These are phyloP conservation scores for rat (Rattus norvegicus) DNA, from an alignment of 2,113 vertebrate species.

Conservation along the genomic window DNA sequence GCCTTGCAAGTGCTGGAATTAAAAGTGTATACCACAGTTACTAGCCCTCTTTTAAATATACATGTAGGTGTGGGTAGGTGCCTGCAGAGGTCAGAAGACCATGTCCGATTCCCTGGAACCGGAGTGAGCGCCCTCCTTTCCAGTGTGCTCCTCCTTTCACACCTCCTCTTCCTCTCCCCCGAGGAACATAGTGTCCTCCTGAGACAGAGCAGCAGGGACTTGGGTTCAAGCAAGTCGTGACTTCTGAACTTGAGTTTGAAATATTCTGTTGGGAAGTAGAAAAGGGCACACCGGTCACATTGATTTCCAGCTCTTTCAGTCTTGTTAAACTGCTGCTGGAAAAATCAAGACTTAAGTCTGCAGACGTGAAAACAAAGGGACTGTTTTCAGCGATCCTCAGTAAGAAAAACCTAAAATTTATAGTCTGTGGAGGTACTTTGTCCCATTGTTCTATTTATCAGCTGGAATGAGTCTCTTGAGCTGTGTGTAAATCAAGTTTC, in stretches of 20 bases:
- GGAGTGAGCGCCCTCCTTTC: not conserved
- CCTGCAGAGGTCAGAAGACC: not conserved
- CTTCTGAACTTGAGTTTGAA: constrained; percentile 56
- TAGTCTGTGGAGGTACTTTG: not conserved
- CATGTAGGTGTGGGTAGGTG: not conserved
- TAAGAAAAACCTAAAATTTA: constrained; percentile 52
- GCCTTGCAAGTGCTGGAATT: not conserved
- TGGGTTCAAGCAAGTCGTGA: not conserved
- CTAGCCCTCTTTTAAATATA: no score
- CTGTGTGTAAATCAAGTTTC: not conserved
- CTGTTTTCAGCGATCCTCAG: constrained; percentile 43
- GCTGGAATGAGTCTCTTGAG: not conserved
- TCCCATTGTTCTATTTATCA: not conserved
- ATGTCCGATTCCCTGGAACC: not conserved
- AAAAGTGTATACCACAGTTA: not conserved
- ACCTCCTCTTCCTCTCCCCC: not conserved
- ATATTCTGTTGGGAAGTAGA: constrained; percentile 57
- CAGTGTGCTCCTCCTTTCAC: not conserved
- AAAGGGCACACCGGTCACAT: constrained; percentile 18
- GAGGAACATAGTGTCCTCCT: not conserved
- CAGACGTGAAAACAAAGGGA: constrained; percentile 47
- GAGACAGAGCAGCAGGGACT: not conserved
- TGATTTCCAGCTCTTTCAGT: constrained; percentile 50
- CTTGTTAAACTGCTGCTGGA: constrained; percentile 43
- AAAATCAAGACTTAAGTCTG: constrained; percentile 50